Base-by-base conservation (phyloP, 2,797 vertebrate genomes). In the Spinibarbus caldwelli region DNA sequence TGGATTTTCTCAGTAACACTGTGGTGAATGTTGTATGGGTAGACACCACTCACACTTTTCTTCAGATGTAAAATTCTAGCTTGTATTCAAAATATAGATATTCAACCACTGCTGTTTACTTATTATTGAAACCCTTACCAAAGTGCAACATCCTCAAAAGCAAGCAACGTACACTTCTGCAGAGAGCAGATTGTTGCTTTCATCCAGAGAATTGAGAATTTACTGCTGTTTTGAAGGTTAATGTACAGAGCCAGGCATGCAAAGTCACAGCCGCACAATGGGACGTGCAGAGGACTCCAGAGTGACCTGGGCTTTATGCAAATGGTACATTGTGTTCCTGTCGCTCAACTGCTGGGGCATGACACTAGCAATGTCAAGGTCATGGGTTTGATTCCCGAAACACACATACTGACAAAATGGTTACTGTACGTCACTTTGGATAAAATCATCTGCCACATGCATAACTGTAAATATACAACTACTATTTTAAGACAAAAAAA, bases 141-240 rank as follows among this genome's bases (percentile, higher is more conserved):
- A 72, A 85, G 54, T 26, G 34, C 11, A 14, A 88, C 90, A 82
- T 91, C 86, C 92, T 92, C 93, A 91, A 88, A 29, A 91, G 92
- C 92, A 77, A 79, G 76, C 89, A 90, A n/a, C 91, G 92, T 92
- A 93, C 87, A 90, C 92, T 89, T 88, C 87, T 89, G 85, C 49
- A 47, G 86, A 90, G 91, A 90, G 90, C 88, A 90, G 90, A 90
- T 88, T 91, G 91, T 78, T 88, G 89, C 89, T 89, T 88, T 92
- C 92, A 91, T 92, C 91, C 91, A 87, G 90, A 91, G 92, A 92
- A 78, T 59, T 78, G 90, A 91, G 91, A 91, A 72, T 67, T 73
- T 86, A 78, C 78, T 52, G 23, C 54, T 12, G 26, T 43, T 52
- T 52, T 86, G 73, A 86, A 85, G 77, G 86, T 84, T 84, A 82